Percentiles rank a stretch among this genome's conserved stretches.
Evolutionary conservation across 2,888 invertebrate genomes (phyloP).

Genomic region (Drosophila meridiana): DNA sequence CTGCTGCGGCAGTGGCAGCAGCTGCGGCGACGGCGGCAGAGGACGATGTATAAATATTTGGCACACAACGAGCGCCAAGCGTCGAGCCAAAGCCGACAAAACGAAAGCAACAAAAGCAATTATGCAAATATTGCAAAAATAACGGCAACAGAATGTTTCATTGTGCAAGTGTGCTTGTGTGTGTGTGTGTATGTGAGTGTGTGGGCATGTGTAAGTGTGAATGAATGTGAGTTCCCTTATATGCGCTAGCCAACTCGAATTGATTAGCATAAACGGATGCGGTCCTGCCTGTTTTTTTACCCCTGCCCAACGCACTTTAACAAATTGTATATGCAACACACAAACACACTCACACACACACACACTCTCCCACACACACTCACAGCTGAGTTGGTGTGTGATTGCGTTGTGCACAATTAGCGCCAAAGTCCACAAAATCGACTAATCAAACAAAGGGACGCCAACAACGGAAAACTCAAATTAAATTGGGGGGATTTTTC

Average conservation of each 20-base stretch:
- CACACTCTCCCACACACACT: slow-evolving; percentile 14
- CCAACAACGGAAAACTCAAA: slow-evolving; percentile 57
- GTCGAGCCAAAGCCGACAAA: slow-evolving; percentile 56
- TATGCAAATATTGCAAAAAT: slow-evolving; percentile 75
- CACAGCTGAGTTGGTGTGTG: slow-evolving; percentile 18
- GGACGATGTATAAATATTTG: slow-evolving; percentile 62
- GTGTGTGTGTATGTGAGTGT: slow-evolving; percentile 10
- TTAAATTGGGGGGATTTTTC: slow-evolving; percentile 67
- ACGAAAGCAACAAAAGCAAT: slow-evolving; percentile 73
- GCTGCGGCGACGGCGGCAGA: neutral
- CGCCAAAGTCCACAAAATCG: slow-evolving; percentile 72
- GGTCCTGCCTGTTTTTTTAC: slow-evolving; percentile 35
- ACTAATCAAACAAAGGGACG: slow-evolving; percentile 71
- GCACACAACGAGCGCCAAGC: slow-evolving; percentile 36
- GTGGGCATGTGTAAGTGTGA: slow-evolving; percentile 4
- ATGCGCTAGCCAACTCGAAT: slow-evolving; percentile 47
- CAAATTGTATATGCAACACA: slow-evolving; percentile 48
- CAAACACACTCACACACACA: slow-evolving; percentile 27
- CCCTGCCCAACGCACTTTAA: slow-evolving; percentile 27
- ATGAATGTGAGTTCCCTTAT: slow-evolving; percentile 23
- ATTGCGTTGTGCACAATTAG: slow-evolving; percentile 62
- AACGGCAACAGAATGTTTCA: slow-evolving; percentile 58
- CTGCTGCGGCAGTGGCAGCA: neutral
- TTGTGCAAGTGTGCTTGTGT: slow-evolving; percentile 17
- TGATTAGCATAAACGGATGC: slow-evolving; percentile 64